Evolutionary conservation across 2,797 vertebrate species (phyloP), one percentile per base, ranked within the genome.

Genomic region (Dendrocincla tyrannina): DNA sequence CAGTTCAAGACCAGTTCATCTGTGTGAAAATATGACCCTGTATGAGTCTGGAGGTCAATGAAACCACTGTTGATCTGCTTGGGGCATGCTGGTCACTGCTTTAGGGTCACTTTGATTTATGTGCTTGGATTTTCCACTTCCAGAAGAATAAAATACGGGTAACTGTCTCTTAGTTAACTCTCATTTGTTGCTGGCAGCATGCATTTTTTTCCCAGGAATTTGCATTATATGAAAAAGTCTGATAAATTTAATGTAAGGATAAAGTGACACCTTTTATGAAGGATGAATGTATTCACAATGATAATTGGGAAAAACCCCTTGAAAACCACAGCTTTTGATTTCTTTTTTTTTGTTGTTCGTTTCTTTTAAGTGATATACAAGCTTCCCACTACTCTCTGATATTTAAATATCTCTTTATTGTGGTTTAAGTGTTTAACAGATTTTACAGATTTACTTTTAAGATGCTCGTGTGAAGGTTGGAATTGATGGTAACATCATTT

Each of bases 1-100:
- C 94, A 94, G 96, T 97, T 96, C 95, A 97, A 90, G 87, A 97
- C 91, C 95, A 93, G 96, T 95, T 97, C 91, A 97, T 95, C 92
- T 96, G 93, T 93, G 94, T 96, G 94, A 96, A 96, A 95, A 96
- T 95, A 95, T 95, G 96, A 96, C 93, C 92, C 86, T 88, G 58
- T 78, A 76, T 81, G 88, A 94, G 90, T 73, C 88, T 81, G 50
- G 76, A 95, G 93, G 95, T 95, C 93, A 96, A 15, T 79, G 82
- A 96, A 94, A 94, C 95, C 95, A 94, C 93, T 91, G 95, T 73
- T 95, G 95, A 84, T 92, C 89, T 94, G 89, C 89, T 95, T 69
- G 84, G 95, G 93, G 95, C 93, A 94, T 95, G 88, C 92, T 96
- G 92, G 92, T 96, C 91, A 88, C 79, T 93, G 91, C 95, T 97